Conservation (phyloP, 2,113 vertebrate species). For the Thomomys bottae region DNA sequence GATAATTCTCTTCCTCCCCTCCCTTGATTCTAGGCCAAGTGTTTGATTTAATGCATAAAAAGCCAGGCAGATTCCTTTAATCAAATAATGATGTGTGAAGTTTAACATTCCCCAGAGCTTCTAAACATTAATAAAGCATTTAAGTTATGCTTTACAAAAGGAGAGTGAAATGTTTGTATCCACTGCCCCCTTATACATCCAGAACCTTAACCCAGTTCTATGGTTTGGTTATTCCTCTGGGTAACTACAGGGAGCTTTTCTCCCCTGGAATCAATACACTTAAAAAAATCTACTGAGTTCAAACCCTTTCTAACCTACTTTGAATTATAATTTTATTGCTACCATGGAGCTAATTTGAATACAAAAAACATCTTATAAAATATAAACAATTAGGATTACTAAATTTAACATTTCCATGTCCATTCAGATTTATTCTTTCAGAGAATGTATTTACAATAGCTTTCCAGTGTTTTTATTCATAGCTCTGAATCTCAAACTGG, state of each 20-base stretch:
- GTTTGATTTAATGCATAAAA: slow-evolving; percentile 35
- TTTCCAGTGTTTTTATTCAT: neutral
- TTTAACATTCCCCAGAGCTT: slow-evolving; percentile 27
- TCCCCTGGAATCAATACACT: slow-evolving; percentile 12
- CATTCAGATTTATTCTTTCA: slow-evolving; percentile 23
- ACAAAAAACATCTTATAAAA: neutral
- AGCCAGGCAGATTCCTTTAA: slow-evolving; percentile 9
- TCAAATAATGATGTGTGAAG: neutral
- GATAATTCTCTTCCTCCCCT: slow-evolving; percentile 30
- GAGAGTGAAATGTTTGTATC: slow-evolving; percentile 31
- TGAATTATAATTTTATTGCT: neutral
- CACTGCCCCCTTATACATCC: neutral
- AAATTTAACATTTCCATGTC: neutral
- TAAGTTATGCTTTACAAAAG: slow-evolving; percentile 37
- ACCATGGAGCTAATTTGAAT: neutral
- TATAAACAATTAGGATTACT: neutral
- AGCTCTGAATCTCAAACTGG: neutral
- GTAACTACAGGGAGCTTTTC: neutral
- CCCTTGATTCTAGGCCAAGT: slow-evolving; percentile 41
- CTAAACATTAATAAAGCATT: slow-evolving; percentile 49
- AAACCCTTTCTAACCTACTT: neutral
- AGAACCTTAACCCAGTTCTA: neutral
- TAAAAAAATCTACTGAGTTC: slow-evolving; percentile 48
- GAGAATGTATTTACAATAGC: neutral
- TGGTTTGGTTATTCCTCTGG: neutral